Evolutionary conservation across 1,140 invertebrate species (phyloP).

Genomic region (Anoplophora glabripennis): DNA sequence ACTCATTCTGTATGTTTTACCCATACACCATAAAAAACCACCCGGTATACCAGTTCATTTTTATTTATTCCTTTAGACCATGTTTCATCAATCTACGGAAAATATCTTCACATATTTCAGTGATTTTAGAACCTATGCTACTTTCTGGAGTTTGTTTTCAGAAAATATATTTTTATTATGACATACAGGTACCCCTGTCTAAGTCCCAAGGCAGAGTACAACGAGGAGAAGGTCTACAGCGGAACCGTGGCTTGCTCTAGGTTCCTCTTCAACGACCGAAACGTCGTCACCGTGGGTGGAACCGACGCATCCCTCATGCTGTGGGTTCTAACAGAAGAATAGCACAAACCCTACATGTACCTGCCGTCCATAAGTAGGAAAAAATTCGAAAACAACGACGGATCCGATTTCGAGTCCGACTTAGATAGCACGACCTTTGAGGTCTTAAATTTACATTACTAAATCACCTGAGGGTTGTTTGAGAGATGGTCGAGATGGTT

Average conservation of each 20-base stretch:
- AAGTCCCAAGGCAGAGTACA: slow-evolving; percentile 79
- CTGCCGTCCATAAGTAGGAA: slow-evolving; percentile 26
- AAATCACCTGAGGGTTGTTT: neutral
- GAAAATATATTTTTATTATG: neutral
- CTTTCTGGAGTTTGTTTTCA: too few relatives aligned
- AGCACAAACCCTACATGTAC: slow-evolving; percentile 38
- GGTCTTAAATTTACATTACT: slow-evolving; percentile 35
- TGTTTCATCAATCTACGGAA: too few relatives aligned
- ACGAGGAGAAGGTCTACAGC: slow-evolving; percentile 86
- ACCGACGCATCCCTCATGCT: slow-evolving; percentile 89
- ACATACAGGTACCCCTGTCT: slow-evolving; percentile 73
- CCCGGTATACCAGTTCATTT: too few relatives aligned
- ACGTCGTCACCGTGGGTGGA: slow-evolving; percentile 85
- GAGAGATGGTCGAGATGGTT: too few relatives aligned
- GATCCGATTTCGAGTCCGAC: slow-evolving; percentile 36
- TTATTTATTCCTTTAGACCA: too few relatives aligned
- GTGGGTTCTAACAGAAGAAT: slow-evolving; percentile 84
- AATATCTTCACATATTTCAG: too few relatives aligned
- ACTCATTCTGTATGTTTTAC: too few relatives aligned
- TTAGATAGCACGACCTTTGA: slow-evolving; percentile 38
- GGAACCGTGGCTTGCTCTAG: slow-evolving; percentile 78
- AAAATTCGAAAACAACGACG: slow-evolving; percentile 25
- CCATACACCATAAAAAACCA: too few relatives aligned
- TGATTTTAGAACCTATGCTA: too few relatives aligned
- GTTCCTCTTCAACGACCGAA: slow-evolving; percentile 82